Conservation (phyloP, 2,888 invertebrate species). For the Mesorhabditis belari region DNA sequence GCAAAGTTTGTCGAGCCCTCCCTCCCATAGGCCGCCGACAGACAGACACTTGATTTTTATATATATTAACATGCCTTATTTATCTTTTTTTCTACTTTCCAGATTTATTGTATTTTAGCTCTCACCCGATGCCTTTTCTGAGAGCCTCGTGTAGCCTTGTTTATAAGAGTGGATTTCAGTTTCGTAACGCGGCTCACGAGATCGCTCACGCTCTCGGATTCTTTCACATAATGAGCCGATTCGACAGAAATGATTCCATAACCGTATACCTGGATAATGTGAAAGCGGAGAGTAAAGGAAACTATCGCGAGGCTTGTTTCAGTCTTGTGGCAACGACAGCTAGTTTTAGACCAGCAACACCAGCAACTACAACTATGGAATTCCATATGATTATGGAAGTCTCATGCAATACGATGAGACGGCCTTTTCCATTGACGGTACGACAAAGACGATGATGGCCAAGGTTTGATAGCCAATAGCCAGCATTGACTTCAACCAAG, state of each 20-base stretch:
- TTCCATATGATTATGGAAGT: conserved; percentile 34
- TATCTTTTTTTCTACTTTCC: no score
- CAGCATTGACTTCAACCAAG: no score
- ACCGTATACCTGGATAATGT: conserved; percentile 8
- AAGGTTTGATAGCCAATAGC: neutral
- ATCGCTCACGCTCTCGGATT: conserved; percentile 46
- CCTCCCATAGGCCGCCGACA: no score
- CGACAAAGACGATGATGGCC: conserved; percentile 7
- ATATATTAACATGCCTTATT: no score
- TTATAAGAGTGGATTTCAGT: no score
- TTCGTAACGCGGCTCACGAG: conserved; percentile 28
- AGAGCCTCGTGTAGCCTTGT: no score
- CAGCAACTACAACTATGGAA: conserved; percentile 27
- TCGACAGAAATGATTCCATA: conserved; percentile 3
- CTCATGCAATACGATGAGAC: conserved; percentile 21
- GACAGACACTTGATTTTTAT: no score
- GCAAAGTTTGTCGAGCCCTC: no score
- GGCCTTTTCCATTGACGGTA: conserved; percentile 1
- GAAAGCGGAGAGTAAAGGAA: neutral
- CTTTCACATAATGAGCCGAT: conserved; percentile 33
- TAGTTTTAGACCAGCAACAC: conserved; percentile 12
- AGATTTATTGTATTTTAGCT: no score
- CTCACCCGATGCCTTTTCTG: no score
- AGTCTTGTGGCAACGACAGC: neutral
- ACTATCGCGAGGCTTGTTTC: no score